These are phyloP conservation scores for Catostylus mosaicus DNA, from an alignment of 30 jellyfish, hydroid and myxozoan genomes.

Conservation along the genomic window DNA sequence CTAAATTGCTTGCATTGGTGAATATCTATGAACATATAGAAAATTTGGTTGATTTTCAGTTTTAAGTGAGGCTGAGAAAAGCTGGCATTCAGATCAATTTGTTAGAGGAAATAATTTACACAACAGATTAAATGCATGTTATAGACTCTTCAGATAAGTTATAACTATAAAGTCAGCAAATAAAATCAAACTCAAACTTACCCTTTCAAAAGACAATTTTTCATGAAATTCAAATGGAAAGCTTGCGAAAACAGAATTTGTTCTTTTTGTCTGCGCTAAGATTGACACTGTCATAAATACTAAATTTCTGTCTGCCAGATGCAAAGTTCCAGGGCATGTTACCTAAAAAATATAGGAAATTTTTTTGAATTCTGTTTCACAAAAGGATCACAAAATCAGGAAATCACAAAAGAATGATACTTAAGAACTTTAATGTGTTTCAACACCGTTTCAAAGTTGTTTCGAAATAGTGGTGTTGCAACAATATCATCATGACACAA, in stretches of 20 bases:
- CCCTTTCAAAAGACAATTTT: conserved; percentile 71
- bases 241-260: conserved; percentile 82
- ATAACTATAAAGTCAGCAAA: too few species aligned
- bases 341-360: conserved; percentile 43
- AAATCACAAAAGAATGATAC: neutral
- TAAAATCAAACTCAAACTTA: neutral
- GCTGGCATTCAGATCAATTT: neutral
- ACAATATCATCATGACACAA: neutral
- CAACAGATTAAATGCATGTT: neutral
- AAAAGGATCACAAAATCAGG: neutral
- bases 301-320: conserved; percentile 66
- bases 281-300: conserved; percentile 73
- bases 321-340: conserved; percentile 93
- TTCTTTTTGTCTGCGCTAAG: conserved; percentile 68
- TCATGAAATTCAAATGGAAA: conserved; percentile 75
- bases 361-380: neutral
- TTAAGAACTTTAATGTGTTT: neutral
- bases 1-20: conserved; percentile 87
- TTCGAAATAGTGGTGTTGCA: neutral
- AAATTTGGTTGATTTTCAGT: too few species aligned
- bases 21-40: conserved; percentile 43
- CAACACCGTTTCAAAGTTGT: neutral
- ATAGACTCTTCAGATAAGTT: too few species aligned
- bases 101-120: neutral
- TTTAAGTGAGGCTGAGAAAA: too few species aligned